Conservation (phyloP, 2,113 vertebrate species). For the Neogale vison region DNA sequence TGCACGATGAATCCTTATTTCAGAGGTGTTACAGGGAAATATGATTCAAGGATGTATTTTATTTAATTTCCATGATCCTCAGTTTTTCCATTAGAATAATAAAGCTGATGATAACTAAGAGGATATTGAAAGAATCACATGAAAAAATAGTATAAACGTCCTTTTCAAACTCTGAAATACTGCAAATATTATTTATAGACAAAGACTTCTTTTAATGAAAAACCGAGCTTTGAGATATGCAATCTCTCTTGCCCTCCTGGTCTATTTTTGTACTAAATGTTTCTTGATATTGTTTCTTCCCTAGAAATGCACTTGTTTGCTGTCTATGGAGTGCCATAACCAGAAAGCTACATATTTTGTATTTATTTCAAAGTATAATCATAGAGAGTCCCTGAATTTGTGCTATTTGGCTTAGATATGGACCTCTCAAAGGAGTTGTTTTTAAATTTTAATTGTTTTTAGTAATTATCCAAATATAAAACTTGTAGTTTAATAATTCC, state of each 20-base stretch:
- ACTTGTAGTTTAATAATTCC: neutral
- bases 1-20: neutral
- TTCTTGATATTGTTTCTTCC: neutral
- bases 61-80: neutral
- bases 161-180: neutral
- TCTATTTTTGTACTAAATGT: neutral
- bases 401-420: neutral
- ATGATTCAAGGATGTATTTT: neutral
- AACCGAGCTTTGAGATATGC: neutral
- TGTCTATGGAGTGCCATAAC: neutral
- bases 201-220: neutral
- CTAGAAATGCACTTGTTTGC: neutral
- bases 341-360: neutral
- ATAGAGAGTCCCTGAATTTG: neutral
- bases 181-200: neutral
- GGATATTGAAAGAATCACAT: neutral
- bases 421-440: neutral
- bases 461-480: neutral
- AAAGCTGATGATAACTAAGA: neutral
- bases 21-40: neutral
- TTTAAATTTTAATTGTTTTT: neutral
- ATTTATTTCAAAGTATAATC: neutral
- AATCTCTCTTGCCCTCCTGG: neutral
- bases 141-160: neutral
- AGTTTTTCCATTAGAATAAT: neutral